Evolutionary conservation across 1,140 invertebrate genomes (phyloP), one percentile per base, ranked within the genome.

Genomic region (Cydia splendana): DNA sequence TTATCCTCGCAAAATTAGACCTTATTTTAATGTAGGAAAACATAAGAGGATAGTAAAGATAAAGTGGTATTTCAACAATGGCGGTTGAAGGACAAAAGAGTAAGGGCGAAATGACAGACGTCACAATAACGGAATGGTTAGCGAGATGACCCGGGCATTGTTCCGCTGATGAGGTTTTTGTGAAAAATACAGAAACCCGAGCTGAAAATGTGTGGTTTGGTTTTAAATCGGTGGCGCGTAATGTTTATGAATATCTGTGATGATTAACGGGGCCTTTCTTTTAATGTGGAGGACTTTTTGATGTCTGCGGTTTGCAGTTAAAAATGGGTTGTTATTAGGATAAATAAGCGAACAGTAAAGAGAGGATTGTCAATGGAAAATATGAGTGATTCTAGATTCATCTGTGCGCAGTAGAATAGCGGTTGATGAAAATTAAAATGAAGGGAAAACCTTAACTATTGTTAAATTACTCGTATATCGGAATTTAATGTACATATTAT

Each of bases 141-240:
- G 28, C n/a, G 67, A 38, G 67, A 71, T 71, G 67, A 71, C 67
- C 67, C 30, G 28, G 6, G 15, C 15, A 71, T 71, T 42, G 67
- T 45, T 71, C 13, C 10, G 13, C 10, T 71, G 67, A 71, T 71
- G 67, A 71, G 67, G 67, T 71, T 71, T 71, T 45, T n/a, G 67
- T 24, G 12, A 67, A 71, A 71, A 69, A 69, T 69, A 71, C 38
- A 30, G 6, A 71, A 18, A 71, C 38, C 34, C 15, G 12, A 6
- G 30, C 10, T 69, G 30, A 18, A 71, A 42, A 71, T 71, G 67
- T 45, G 18, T 42, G 65, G 12, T 30, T 42, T 18, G 30, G 67
- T 71, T 71, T 71, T 71, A 38, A 38, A 42, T 71, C 34, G 7
- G 38, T 24, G 34, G 30, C 0, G 38, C 34, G 67, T 34, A 71